A percentile compares a stretch with the other conserved stretches of the same genome.
These are phyloP conservation scores for Holothuria scabra DNA, from an alignment of 53 echinoderm and acorn worm species.

Conservation along the genomic window DNA sequence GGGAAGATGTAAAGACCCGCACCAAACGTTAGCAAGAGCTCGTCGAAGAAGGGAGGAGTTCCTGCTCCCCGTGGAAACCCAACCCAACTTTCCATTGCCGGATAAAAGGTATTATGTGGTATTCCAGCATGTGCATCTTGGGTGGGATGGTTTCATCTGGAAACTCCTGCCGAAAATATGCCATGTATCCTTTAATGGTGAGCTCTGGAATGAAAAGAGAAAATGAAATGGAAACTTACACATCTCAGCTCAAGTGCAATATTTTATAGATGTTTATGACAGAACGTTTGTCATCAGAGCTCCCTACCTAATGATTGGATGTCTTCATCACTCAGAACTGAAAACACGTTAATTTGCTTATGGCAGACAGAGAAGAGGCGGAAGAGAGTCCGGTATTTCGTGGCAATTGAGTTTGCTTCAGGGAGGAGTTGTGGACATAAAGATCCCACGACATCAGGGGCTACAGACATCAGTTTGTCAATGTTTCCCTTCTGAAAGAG, in stretches of 20 bases:
- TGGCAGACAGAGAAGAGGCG: constrained; percentile 35
- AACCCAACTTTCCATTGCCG: constrained; percentile 51
- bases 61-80: constrained; percentile 59
- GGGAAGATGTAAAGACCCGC: too few species aligned
- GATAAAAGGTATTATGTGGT: constrained; percentile 49
- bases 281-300: neutral
- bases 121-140: constrained; percentile 56
- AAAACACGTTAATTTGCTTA: constrained; percentile 13
- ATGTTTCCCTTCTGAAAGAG: constrained; percentile 5
- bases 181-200: constrained; percentile 30
- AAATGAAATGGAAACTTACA: too few species aligned
- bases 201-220: neutral
- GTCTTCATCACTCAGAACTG: neutral
- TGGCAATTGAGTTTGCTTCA: constrained; percentile 1
- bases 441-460: neutral
- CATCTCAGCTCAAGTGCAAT: too few species aligned
- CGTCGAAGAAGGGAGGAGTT: too few species aligned
- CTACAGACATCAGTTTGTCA: constrained; percentile 6
- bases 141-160: constrained; percentile 35
- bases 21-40: too few species aligned
- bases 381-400: constrained; percentile 29
- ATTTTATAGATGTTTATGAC: too few species aligned
- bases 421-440: constrained; percentile 14
- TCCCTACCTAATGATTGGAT: constrained; percentile 35
- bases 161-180: constrained; percentile 13